phyloP scores from a whole-genome alignment of 1,140 invertebrate species.

The Reticulitermes speratus region DNA sequence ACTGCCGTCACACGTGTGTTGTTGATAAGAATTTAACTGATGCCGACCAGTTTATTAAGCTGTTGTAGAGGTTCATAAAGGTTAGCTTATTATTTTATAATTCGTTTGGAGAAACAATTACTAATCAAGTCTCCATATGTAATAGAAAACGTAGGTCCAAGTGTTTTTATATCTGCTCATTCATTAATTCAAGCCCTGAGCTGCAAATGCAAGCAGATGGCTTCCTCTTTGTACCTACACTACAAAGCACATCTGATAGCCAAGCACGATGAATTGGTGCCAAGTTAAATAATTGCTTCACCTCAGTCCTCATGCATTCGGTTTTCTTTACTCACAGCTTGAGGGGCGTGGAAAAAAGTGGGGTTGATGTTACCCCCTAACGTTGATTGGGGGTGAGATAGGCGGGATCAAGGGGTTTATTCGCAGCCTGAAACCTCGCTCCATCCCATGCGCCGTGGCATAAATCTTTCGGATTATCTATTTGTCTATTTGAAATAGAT shows the following conservation, averaged over 20 bases:
- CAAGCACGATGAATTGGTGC: not conserved
- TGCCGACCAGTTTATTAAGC: too few relatives aligned
- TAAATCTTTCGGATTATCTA: not conserved
- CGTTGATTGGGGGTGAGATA: slow-evolving; percentile 13
- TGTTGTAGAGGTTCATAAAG: too few relatives aligned
- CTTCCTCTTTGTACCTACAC: too few relatives aligned
- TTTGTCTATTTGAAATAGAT: not conserved
- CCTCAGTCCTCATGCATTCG: not conserved
- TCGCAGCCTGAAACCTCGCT: not conserved
- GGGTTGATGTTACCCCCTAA: not conserved
- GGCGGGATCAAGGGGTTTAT: slow-evolving; percentile 8
- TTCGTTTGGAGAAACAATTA: too few relatives aligned
- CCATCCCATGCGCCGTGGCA: not conserved
- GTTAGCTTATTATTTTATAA: too few relatives aligned
- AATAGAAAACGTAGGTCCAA: too few relatives aligned
- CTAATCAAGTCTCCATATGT: too few relatives aligned
- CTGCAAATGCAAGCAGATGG: too few relatives aligned
- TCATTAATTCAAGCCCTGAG: too few relatives aligned
- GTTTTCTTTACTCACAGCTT: not conserved
- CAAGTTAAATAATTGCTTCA: not conserved
- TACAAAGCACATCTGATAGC: not conserved
- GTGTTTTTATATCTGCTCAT: too few relatives aligned
- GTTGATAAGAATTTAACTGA: too few relatives aligned
- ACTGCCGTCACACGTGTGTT: too few relatives aligned
- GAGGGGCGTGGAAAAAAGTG: slow-evolving; percentile 4